Evolutionary conservation across 2,113 vertebrate genomes (phyloP).

Genomic region (Cairina moschata): DNA sequence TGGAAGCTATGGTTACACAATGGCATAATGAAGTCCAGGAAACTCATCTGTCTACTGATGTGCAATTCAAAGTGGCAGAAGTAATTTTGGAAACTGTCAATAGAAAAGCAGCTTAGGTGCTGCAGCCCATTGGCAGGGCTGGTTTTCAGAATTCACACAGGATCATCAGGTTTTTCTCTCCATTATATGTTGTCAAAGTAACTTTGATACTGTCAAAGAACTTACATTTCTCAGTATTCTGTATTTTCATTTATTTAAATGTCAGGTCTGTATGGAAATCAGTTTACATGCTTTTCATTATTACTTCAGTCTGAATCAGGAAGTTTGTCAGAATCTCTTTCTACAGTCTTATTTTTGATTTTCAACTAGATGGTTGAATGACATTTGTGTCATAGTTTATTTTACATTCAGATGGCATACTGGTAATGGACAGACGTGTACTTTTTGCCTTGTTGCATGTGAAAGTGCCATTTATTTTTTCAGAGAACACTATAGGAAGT

Average conservation of each 20-base stretch:
- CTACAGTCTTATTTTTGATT: slow-evolving; percentile 18
- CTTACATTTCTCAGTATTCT: slow-evolving; percentile 19
- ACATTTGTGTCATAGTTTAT: slow-evolving; percentile 13
- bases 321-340: slow-evolving; percentile 49
- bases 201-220: slow-evolving; percentile 40
- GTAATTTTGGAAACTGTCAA: slow-evolving; percentile 62
- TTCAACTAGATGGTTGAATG: slow-evolving; percentile 1
- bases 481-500: slow-evolving; percentile 51
- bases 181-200: slow-evolving; percentile 42
- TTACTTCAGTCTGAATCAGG: slow-evolving; percentile 23
- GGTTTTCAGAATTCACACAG: slow-evolving; percentile 50
- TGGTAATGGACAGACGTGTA: slow-evolving; percentile 17
- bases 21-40: slow-evolving; percentile 83
- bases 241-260: slow-evolving; percentile 35
- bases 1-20: slow-evolving; percentile 98
- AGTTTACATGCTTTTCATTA: slow-evolving; percentile 29
- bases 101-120: slow-evolving; percentile 34
- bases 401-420: slow-evolving; percentile 38
- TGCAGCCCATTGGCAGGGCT: slow-evolving; percentile 20
- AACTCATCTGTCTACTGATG: slow-evolving; percentile 48
- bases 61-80: slow-evolving; percentile 61
- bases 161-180: slow-evolving; percentile 16
- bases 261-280: slow-evolving; percentile 25
- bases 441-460: slow-evolving; percentile 72
- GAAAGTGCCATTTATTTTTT: slow-evolving; percentile 77